Percentiles rank a stretch among this genome's conserved stretches.
These are phyloP conservation scores for Scolopax mira DNA, from an alignment of 2,113 vertebrate genomes.

Conservation along the genomic window DNA sequence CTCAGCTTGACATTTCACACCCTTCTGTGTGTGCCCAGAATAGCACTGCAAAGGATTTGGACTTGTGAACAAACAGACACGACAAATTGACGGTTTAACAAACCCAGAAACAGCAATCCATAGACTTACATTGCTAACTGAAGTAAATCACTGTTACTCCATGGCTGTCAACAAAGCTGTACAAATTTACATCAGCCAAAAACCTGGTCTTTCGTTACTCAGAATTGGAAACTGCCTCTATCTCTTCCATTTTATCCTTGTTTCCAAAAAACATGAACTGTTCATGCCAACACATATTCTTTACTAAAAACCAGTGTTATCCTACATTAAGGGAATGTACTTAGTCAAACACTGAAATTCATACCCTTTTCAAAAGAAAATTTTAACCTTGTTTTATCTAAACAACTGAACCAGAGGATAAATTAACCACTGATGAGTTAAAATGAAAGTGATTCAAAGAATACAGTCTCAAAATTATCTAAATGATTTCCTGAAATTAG, in stretches of 20 bases:
- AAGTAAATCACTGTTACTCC: conserved; percentile 1
- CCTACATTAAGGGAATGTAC: not conserved
- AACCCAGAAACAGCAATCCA: conserved; percentile 13
- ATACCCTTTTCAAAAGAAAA: not conserved
- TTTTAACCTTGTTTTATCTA: not conserved
- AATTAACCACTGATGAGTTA: conserved; percentile 7
- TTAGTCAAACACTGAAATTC: not conserved
- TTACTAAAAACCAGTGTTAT: not conserved
- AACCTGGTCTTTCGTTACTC: not conserved
- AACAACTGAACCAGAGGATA: not conserved
- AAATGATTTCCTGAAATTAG: conserved; percentile 33
- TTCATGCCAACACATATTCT: not conserved
- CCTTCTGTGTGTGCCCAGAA: conserved; percentile 26
- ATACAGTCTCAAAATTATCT: not conserved
- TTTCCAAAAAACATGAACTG: not conserved
- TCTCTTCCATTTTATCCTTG: not conserved
- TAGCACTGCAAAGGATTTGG: conserved; percentile 22
- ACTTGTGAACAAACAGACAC: conserved; percentile 37
- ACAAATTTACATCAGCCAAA: not conserved
- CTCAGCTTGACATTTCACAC: conserved; percentile 55
- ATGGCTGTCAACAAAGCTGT: not conserved
- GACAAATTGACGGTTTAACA: conserved; percentile 42
- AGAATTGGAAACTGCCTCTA: not conserved
- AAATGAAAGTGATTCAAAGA: conserved; percentile 31
- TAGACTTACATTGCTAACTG: not conserved